Evolutionary conservation across 2,888 invertebrate species (phyloP).

Genomic region (Cyaniris semiargus): DNA sequence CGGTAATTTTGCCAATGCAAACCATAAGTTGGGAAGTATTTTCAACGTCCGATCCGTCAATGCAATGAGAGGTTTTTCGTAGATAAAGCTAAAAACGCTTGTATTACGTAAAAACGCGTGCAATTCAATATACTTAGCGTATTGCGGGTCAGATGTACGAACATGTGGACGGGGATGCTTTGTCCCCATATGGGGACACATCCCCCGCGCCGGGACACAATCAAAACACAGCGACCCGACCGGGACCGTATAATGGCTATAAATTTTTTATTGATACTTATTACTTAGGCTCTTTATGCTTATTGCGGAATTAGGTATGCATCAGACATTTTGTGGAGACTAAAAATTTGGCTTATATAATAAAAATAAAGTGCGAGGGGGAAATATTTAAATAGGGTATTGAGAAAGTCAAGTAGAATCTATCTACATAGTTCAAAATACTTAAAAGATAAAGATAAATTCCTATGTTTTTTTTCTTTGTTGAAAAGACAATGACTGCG

Average conservation of each 20-base stretch:
- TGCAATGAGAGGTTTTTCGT: not conserved
- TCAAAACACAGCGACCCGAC: constrained; percentile 12
- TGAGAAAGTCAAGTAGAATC: not conserved
- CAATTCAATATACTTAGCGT: constrained; percentile 23
- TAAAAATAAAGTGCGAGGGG: no score
- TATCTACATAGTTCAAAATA: not conserved
- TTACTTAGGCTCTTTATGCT: not conserved
- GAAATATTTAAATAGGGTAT: no score
- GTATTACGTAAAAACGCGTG: not conserved
- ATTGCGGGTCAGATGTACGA: constrained; percentile 29
- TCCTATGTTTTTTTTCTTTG: no score
- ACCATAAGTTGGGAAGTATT: not conserved
- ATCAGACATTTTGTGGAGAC: not conserved
- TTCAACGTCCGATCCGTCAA: not conserved
- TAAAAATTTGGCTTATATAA: not conserved
- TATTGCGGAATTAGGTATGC: not conserved
- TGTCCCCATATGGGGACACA: constrained; percentile 31
- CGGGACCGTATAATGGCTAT: constrained; percentile 13
- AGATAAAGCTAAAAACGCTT: not conserved
- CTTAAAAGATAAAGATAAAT: not conserved
- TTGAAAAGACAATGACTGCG: no score
- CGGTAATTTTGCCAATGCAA: no score
- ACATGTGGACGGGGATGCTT: constrained; percentile 29
- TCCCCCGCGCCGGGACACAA: constrained; percentile 4
- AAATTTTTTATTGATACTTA: constrained; percentile 9